Percentiles rank a stretch among this genome's conserved stretches.
phyloP scores from a whole-genome alignment of 2,888 invertebrate species.

The Andrena bucephala region DNA sequence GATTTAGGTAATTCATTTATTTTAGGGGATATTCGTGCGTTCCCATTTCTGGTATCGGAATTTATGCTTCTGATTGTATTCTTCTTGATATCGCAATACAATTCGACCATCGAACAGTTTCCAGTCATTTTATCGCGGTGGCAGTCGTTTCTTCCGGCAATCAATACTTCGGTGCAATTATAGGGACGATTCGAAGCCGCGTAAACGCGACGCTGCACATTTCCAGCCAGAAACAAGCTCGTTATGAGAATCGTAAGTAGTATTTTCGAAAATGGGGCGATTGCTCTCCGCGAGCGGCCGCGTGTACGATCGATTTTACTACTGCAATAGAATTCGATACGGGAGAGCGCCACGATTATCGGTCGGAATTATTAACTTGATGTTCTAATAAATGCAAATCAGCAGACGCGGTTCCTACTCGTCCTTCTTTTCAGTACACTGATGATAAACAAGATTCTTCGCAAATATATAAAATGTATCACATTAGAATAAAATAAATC shows the following conservation, averaged over 20 bases:
- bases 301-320: conserved; percentile 31
- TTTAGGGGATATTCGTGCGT: too few species aligned
- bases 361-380: conserved; percentile 27
- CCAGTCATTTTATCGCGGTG: conserved; percentile 6
- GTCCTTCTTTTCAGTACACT: not conserved
- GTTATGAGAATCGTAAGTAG: conserved; percentile 36
- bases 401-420: not conserved
- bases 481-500: too few species aligned
- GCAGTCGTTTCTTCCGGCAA: conserved; percentile 23
- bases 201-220: conserved; percentile 25
- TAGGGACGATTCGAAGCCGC: conserved; percentile 27
- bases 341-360: conserved; percentile 27
- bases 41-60: too few species aligned
- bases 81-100: not conserved
- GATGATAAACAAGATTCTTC: not conserved
- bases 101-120: not conserved
- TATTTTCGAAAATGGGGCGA: conserved; percentile 42
- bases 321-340: conserved; percentile 27
- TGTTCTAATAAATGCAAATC: conserved; percentile 9
- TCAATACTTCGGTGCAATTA: conserved; percentile 26
- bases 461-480: too few species aligned
- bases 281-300: not conserved
- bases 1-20: not conserved
- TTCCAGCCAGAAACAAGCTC: conserved; percentile 13
- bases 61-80: too few species aligned